These are phyloP conservation scores for Sebastes taczanowskii DNA, from an alignment of 2,797 vertebrate species.

Conservation along the genomic window DNA sequence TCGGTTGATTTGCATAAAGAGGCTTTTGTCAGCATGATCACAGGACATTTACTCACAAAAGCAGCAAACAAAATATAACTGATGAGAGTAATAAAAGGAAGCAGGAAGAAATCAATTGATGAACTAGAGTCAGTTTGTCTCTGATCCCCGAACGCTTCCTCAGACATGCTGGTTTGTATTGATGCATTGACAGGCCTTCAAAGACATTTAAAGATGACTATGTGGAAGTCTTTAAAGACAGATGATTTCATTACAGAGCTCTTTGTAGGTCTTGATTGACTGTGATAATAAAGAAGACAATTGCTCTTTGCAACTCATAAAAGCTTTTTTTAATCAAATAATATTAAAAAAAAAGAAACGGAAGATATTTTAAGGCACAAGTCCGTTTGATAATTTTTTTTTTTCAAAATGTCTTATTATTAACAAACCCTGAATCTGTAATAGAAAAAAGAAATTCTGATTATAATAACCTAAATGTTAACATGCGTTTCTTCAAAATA, in stretches of 20 bases:
- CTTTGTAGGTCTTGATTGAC: slow-evolving; percentile 51
- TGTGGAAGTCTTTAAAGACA: neutral
- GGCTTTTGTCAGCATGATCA: neutral
- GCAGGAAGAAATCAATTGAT: neutral
- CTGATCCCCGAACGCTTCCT: slow-evolving; percentile 12
- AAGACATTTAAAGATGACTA: neutral
- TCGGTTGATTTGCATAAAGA: slow-evolving; percentile 4
- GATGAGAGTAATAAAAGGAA: neutral
- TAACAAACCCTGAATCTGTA: neutral
- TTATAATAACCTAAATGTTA: neutral
- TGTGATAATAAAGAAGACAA: slow-evolving; percentile 16
- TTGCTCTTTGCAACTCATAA: neutral
- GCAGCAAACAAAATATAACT: neutral
- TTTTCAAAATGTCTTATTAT: neutral
- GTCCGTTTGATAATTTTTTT: neutral
- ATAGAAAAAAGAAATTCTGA: neutral
- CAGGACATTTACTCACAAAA: neutral
- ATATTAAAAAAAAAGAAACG: neutral
- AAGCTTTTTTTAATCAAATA: neutral
- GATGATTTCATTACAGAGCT: slow-evolving; percentile 52
- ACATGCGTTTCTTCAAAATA: neutral
- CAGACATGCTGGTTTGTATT: slow-evolving; percentile 1
- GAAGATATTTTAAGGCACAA: neutral
- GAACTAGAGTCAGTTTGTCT: neutral
- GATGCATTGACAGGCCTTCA: slow-evolving; percentile 3